Percentiles rank a stretch among this genome's conserved stretches.
These are phyloP conservation scores for Acrocyrtus sp. DNA, from an alignment of 2,888 invertebrate genomes.

Conservation along the genomic window DNA sequence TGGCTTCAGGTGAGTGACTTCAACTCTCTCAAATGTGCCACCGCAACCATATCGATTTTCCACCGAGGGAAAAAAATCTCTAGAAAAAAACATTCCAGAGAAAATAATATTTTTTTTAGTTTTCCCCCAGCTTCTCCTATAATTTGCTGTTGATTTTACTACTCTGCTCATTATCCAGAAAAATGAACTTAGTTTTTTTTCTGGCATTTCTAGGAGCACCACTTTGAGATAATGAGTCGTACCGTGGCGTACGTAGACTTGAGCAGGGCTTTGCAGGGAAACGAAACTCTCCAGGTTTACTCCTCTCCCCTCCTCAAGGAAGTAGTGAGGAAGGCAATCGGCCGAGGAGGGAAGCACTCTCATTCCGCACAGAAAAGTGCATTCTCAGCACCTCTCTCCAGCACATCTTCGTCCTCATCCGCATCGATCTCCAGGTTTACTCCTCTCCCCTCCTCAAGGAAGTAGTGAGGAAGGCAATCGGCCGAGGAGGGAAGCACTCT, in stretches of 20 bases:
- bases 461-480: constrained; percentile 59
- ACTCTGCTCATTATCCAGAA: no score
- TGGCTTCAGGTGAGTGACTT: constrained; percentile 63
- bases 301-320: constrained; percentile 62
- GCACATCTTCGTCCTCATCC: constrained; percentile 8
- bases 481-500: constrained; percentile 56
- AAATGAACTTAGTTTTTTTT: no score
- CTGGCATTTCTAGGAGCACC: constrained; percentile 62
- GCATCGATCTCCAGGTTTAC: constrained; percentile 49
- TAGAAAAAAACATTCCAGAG: no score
- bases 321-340: constrained; percentile 59
- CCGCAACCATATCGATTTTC: no score
- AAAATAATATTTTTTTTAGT: no score
- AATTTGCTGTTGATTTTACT: no score
- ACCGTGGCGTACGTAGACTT: constrained; percentile 56
- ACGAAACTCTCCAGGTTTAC: constrained; percentile 60
- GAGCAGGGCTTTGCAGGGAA: constrained; percentile 57
- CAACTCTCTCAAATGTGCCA: no score
- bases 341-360: constrained; percentile 56
- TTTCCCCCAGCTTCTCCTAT: no score
- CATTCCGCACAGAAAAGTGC: constrained; percentile 38
- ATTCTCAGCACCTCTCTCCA: constrained; percentile 31
- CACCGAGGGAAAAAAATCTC: no score
- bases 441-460: constrained; percentile 62
- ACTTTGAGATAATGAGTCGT: constrained; percentile 61